A percentile compares a stretch with the other conserved stretches of the same genome.
phyloP scores from a whole-genome alignment of 1,140 invertebrate species.

The Portunus trituberculatus region DNA sequence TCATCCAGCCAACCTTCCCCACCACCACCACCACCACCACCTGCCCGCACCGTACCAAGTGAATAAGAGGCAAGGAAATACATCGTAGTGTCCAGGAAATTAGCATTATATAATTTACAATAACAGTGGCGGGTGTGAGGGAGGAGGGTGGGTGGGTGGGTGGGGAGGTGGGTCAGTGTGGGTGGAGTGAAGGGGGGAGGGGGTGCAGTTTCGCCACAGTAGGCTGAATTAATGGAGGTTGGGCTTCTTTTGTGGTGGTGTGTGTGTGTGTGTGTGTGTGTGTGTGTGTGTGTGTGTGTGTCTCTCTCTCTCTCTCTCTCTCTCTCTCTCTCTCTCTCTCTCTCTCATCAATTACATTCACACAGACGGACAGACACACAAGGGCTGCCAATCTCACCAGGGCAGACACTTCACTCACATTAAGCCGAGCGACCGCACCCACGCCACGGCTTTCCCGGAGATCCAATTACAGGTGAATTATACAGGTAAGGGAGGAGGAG shows the following conservation, averaged over 20 bases:
- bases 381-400: neutral
- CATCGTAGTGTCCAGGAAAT: neutral
- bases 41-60: neutral
- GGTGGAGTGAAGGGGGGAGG: too few species aligned
- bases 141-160: neutral
- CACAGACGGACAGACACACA: neutral
- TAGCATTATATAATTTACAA: neutral
- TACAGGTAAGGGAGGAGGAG: neutral
- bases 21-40: neutral
- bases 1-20: neutral
- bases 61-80: neutral
- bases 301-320: slow-evolving; percentile 41
- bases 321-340: neutral
- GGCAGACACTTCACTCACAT: neutral
- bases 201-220: too few species aligned
- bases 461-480: neutral
- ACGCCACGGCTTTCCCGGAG: neutral
- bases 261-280: neutral
- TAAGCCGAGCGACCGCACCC: neutral
- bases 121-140: neutral
- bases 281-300: neutral
- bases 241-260: neutral
- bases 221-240: too few species aligned
- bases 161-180: too few species aligned
- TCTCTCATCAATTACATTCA: neutral